Evolutionary conservation across 2,888 invertebrate species (phyloP).

Genomic region (Punctoribates punctum): DNA sequence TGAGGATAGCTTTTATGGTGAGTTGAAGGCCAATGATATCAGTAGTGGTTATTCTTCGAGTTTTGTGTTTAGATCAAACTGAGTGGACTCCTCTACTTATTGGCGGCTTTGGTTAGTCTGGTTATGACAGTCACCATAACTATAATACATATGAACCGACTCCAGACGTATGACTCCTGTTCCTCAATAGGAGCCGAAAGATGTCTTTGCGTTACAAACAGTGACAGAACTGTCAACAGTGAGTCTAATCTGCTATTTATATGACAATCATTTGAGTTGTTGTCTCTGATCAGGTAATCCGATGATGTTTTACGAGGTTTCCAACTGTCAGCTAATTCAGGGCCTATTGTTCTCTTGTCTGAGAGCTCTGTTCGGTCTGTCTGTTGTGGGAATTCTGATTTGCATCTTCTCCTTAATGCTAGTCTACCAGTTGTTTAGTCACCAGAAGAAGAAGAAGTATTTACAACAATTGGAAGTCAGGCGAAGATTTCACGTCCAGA

Average conservation of each 20-base stretch:
- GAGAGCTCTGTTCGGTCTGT: constrained; percentile 82
- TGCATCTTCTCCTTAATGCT: constrained; percentile 90
- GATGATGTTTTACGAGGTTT: neutral
- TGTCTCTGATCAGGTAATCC: neutral
- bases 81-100: constrained; percentile 13
- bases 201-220: neutral
- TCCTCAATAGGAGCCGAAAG: constrained; percentile 57
- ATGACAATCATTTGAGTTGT: neutral
- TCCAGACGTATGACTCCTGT: constrained; percentile 80
- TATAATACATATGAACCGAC: constrained; percentile 79
- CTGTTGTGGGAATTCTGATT: constrained; percentile 81
- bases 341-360: constrained; percentile 82
- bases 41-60: constrained; percentile 11
- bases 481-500: constrained; percentile 34
- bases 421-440: constrained; percentile 79
- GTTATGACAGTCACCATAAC: constrained; percentile 84
- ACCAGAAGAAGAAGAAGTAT: constrained; percentile 90
- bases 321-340: constrained; percentile 84
- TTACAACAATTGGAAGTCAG: constrained; percentile 67
- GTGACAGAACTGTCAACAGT: too few relatives aligned
- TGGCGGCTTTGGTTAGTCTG: constrained; percentile 71
- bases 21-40: constrained; percentile 53
- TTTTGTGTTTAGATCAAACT: constrained; percentile 22
- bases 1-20: constrained; percentile 83
- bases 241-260: too few relatives aligned